Evolutionary conservation across 2,888 invertebrate species (phyloP).

Genomic region (Meta bourneti): DNA sequence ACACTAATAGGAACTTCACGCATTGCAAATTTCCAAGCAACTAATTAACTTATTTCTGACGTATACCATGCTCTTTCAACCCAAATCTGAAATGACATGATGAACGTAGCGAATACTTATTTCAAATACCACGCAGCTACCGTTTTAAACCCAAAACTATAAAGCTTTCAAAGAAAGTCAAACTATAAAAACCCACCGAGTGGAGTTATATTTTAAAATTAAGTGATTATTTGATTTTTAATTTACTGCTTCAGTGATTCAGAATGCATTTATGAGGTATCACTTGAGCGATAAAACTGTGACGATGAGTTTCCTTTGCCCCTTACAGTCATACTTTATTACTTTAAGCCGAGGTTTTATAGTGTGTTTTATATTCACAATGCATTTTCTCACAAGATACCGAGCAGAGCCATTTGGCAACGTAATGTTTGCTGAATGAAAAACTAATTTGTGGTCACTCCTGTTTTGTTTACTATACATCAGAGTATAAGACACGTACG

Average conservation of each 20-base stretch:
- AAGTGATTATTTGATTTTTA: slow-evolving; percentile 2
- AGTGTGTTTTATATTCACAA: neutral
- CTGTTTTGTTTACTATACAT: neutral
- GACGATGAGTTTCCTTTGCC: neutral
- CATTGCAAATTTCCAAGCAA: too few species aligned
- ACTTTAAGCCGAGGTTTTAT: neutral
- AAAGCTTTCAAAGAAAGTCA: neutral
- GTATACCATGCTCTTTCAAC: too few species aligned
- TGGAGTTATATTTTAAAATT: neutral
- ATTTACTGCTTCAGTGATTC: slow-evolving; percentile 2
- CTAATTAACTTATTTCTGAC: too few species aligned
- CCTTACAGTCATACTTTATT: neutral
- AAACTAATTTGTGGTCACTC: neutral
- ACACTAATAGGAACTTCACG: too few species aligned
- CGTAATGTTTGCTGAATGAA: neutral
- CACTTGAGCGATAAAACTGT: neutral
- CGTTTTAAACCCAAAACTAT: too few species aligned
- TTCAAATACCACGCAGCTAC: too few species aligned
- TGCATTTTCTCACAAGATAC: neutral
- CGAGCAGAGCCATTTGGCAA: neutral
- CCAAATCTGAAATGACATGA: too few species aligned
- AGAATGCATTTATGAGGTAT: slow-evolving; percentile 5
- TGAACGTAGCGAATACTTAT: too few species aligned
- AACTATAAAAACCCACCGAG: neutral
- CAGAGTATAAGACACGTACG: neutral